Base-by-base conservation (phyloP, 2,888 invertebrate genomes). In the Chaetogeoica ovagalla region DNA sequence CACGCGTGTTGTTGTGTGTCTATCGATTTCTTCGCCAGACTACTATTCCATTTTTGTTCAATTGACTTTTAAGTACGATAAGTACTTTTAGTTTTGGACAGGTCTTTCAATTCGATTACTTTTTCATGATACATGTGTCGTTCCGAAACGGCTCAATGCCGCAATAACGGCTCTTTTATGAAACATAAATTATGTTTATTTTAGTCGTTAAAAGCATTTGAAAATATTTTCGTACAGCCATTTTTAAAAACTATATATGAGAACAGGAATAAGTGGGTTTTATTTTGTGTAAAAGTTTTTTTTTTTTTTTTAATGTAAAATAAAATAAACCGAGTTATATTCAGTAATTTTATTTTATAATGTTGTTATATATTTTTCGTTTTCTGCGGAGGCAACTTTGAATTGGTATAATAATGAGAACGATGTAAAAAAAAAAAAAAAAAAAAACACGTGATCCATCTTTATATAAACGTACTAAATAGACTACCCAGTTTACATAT, bases 111-210 rank as follows among this genome's bases (percentile, higher is more conserved):
- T 75, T 75, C 43, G 66, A 66, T 66, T 75, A 66, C n/a, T 39
- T 75, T 75, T 37, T 39, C 23, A 59, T 75, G 57, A 75, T 57
- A 66, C 65, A 66, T 66, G 65, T 19, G 57, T 19, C 39, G 65
- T 75, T 65, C 65, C 65, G 17, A 19, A 75, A 66, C 57, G 43
- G n/a, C 65, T 75, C 43, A 23, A 75, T 57, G 23, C 65, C 21
- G 55, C 17, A 57, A 65, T 75, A 75, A 75, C 23, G 57, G 65
- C 15, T 15, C 55, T 57, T 57, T 66, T 66, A 75, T 66, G 57
- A 57, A 57, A 75, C 19, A 75, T 75, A 75, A 75, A 75, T 57
- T 75, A 75, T 75, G 23, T 75, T 66, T 75, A 75, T 75, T 75
- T 75, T 43, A 57, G 43, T 75, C 19, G 23, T 66, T 75, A 75